Evolutionary conservation across 2,113 vertebrate genomes (phyloP), one percentile per base, ranked within the genome.

Genomic region (Riparia riparia): DNA sequence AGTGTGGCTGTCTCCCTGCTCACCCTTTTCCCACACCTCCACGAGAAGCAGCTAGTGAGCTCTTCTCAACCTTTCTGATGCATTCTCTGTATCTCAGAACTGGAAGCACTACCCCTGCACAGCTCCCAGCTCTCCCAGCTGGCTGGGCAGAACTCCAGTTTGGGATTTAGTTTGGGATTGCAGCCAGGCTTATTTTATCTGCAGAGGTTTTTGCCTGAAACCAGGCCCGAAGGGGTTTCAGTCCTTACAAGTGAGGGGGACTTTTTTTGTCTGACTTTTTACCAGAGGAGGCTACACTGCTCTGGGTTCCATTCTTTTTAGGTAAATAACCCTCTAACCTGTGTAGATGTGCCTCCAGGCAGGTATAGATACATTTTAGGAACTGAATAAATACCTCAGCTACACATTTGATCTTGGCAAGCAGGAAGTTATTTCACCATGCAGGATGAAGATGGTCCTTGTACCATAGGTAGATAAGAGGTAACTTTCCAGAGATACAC

Each of bases 141-240:
- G 39, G 11, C 50, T 72, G 45, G 78, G 90, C 79, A 92, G 82
- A 89, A 25, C 34, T 96, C 72, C n/a, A 56, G 22, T 85, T 79
- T 82, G 26, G 56, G 81, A 96, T 81, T 82, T 56, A 74, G 58
- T 73, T 60, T 42, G 34, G 50, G 64, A 64, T 7, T 51, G n/a
- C 25, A 89, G 77, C 89, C 86, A 92, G 56, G 49, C 5, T 94
- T 89, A 78, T 93, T 41, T 95, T 89, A 85, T 89, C 84, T 87
- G 28, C 1, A 2, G 63, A 90, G 53, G 12, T 13, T 74, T 86
- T 69, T 63, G 63, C 92, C 74, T 61, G 74, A 93, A 94, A 81
- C 79, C n/a, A 90, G 63, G 45, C 90, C 85, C 86, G 51, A 80
- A 88, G 84, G 42, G 25, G 66, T 93, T 77, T 95, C 4, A 1